These are phyloP conservation scores for Drosophila obscura DNA, from an alignment of 1,140 invertebrate species.

Conservation along the genomic window DNA sequence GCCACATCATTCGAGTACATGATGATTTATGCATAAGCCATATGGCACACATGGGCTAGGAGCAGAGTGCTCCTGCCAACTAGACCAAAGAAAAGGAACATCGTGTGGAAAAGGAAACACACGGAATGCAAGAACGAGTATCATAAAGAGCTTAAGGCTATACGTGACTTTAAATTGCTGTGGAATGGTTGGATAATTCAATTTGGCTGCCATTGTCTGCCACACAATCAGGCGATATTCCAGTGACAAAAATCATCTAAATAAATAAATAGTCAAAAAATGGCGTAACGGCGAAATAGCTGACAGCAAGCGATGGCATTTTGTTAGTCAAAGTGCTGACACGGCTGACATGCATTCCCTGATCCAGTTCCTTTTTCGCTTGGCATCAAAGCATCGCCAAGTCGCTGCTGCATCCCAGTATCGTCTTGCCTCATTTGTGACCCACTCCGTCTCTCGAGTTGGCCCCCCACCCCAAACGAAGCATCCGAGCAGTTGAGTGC, in stretches of 20 bases:
- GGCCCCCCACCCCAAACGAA: constrained; percentile 12
- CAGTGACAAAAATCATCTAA: constrained; percentile 43
- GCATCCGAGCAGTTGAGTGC: constrained; percentile 46
- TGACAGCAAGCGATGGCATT: constrained; percentile 40
- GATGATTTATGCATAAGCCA: constrained; percentile 73
- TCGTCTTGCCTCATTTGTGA: constrained; percentile 58
- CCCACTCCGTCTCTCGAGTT: constrained; percentile 22
- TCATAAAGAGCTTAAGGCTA: constrained; percentile 43
- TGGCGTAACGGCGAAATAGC: constrained; percentile 23
- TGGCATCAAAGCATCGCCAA: constrained; percentile 25
- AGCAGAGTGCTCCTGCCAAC: constrained; percentile 17
- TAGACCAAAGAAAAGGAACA: constrained; percentile 25
- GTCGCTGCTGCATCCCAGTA: constrained; percentile 22
- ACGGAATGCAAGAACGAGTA: background rate
- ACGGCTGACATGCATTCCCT: constrained; percentile 30
- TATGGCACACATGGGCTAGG: constrained; percentile 48
- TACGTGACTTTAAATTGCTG: constrained; percentile 28
- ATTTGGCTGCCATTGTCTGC: constrained; percentile 41
- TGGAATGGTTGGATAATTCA: constrained; percentile 35
- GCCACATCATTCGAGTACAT: constrained; percentile 40
- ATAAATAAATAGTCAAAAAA: constrained; percentile 49
- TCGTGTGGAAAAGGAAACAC: constrained; percentile 2
- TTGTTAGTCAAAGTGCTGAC: constrained; percentile 50
- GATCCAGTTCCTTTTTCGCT: background rate
- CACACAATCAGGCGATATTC: constrained; percentile 48